These are phyloP conservation scores for Microplitis manilae DNA, from an alignment of 2,888 invertebrate genomes.

Conservation along the genomic window DNA sequence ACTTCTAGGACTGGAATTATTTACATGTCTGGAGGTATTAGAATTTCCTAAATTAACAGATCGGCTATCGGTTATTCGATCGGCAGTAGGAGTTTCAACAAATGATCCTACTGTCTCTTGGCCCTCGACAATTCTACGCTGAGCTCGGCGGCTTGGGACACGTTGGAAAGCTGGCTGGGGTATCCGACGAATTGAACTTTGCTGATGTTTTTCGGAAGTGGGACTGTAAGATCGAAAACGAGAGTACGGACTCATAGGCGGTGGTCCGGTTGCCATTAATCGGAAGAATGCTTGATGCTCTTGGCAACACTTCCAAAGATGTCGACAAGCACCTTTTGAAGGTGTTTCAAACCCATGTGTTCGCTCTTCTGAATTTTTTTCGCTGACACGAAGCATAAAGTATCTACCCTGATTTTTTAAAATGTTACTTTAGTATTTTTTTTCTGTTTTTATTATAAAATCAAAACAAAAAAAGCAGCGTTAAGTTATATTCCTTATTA, in stretches of 20 bases:
- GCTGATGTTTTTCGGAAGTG: conserved; percentile 67
- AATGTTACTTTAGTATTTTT: conserved; percentile 7
- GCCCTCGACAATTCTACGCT: conserved; percentile 79
- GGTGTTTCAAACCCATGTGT: conserved; percentile 97
- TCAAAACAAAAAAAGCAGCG: neutral
- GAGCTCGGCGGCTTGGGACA: conserved; percentile 84
- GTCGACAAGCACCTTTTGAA: conserved; percentile 92
- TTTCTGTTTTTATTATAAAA: neutral
- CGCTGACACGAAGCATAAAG: conserved; percentile 95
- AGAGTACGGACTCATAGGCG: conserved; percentile 68
- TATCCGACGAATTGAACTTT: conserved; percentile 70
- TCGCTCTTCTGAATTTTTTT: conserved; percentile 96
- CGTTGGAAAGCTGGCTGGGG: conserved; percentile 84
- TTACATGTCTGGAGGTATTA: conserved; percentile 58
- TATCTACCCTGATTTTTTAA: conserved; percentile 79
- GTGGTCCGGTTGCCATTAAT: conserved; percentile 79
- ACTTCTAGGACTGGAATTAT: conserved; percentile 78
- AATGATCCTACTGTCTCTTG: conserved; percentile 72
- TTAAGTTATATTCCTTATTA: too few relatives aligned
- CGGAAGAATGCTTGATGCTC: conserved; percentile 96
- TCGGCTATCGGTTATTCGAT: conserved; percentile 50
- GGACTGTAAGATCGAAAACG: conserved; percentile 70
- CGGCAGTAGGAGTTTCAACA: conserved; percentile 60
- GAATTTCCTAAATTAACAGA: conserved; percentile 53
- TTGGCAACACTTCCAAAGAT: conserved; percentile 96